These are phyloP conservation scores for Phylloscopus trochiloides DNA, from an alignment of 2,113 vertebrate genomes.

Conservation along the genomic window DNA sequence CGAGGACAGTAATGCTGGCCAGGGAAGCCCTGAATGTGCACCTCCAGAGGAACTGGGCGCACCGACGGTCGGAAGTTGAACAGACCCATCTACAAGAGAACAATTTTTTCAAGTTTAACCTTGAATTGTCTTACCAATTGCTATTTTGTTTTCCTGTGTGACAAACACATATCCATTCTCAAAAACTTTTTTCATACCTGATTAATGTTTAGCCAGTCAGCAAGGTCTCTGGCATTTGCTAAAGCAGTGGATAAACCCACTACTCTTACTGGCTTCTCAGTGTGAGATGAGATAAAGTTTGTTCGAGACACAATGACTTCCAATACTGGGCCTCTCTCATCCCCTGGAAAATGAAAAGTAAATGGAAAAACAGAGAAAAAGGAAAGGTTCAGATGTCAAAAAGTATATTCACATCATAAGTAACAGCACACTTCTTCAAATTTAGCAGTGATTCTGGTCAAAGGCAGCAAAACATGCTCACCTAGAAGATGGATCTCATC, in stretches of 20 bases:
- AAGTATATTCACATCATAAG: neutral
- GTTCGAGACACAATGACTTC: conserved; percentile 98
- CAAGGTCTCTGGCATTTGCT: conserved; percentile 96
- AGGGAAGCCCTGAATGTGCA: conserved; percentile 96
- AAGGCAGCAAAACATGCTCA: conserved; percentile 52
- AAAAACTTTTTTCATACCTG: conserved; percentile 77
- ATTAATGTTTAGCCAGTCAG: conserved; percentile 93
- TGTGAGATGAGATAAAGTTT: conserved; percentile 98
- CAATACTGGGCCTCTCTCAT: conserved; percentile 95
- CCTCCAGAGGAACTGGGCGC: conserved; percentile 94
- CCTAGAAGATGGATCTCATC: conserved; percentile 97
- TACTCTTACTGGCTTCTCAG: conserved; percentile 87
- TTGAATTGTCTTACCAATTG: neutral
- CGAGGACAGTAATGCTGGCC: conserved; percentile 98
- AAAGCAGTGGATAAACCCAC: conserved; percentile 96
- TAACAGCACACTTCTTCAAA: neutral
- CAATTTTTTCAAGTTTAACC: neutral
- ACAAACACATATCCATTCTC: neutral
- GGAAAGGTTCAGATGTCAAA: neutral
- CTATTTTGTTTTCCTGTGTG: neutral
- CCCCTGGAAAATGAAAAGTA: conserved; percentile 75
- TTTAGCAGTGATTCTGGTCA: neutral
- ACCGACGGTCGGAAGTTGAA: conserved; percentile 99
- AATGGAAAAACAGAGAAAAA: conserved; percentile 9
- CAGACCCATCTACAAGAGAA: conserved; percentile 86